Percentiles rank a stretch among this genome's conserved stretches.
phyloP scores from a whole-genome alignment of 2,113 vertebrate species.

The Myotis davidii region DNA sequence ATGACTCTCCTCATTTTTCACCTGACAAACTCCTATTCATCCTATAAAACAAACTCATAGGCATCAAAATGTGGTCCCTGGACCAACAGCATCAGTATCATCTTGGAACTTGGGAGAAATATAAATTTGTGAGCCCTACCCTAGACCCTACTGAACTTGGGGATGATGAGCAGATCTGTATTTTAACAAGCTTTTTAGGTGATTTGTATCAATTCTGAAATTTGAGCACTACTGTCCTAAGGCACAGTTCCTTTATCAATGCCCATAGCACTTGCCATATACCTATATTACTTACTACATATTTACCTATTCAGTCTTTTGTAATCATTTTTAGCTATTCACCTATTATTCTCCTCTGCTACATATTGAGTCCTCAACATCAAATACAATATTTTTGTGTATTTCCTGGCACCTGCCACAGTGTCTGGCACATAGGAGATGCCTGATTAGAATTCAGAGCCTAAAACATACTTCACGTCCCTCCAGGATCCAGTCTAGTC shows the following conservation, averaged over 20 bases:
- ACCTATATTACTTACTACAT: not conserved
- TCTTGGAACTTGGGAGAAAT: conserved; percentile 9
- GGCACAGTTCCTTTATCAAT: not conserved
- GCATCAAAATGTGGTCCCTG: not conserved
- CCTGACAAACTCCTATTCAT: not conserved
- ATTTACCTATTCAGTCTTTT: not conserved
- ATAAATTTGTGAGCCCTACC: not conserved
- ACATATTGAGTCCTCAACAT: not conserved
- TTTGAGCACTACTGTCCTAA: not conserved
- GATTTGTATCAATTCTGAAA: not conserved
- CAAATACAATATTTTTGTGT: conserved; percentile 18
- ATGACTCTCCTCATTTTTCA: not conserved
- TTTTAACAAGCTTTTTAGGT: not conserved
- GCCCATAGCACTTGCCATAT: not conserved
- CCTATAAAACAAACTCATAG: not conserved
- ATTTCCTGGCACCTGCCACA: not conserved
- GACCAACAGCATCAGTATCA: not conserved
- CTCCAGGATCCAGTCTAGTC: not conserved
- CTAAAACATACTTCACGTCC: not conserved
- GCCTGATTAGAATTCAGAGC: not conserved
- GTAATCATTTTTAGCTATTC: not conserved
- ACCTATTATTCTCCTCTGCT: not conserved
- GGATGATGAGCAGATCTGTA: not conserved
- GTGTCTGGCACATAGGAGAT: not conserved
- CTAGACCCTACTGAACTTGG: not conserved